Base-by-base conservation (phyloP, 2,888 invertebrate genomes). In the Bimastos eiseni region DNA sequence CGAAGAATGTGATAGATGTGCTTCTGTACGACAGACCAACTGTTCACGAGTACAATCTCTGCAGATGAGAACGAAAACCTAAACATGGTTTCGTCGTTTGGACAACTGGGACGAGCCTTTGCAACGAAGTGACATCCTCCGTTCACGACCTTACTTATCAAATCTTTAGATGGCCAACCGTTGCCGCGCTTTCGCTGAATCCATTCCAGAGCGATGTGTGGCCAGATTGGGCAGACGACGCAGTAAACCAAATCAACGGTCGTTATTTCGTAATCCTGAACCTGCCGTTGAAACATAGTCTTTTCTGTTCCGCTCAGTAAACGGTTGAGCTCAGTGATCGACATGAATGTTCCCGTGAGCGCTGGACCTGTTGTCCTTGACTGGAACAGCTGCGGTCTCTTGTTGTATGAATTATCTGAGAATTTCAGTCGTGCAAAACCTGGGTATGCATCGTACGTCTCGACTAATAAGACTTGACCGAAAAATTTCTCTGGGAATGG, bases 61-160 rank as follows among this genome's bases (percentile, higher is more conserved):
- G 86, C 86, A 37, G 21, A 13, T 4, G 86, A 86, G 30, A 86
- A 86, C 86, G 86, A 86, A 86, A 86, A 86, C 37, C 86, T 86
- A 86, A 86, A 86, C 86, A 37, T 0, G n/a, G 86, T 86, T 6
- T 34, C 21, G 24, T 86, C 86, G 36, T 8, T 37, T 33, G 86
- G 86, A 36, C 36, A 6, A 86, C 24, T 8, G 21, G 33, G 86
- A 15, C 36, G 86, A 86, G 86, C 8, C n/a, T 86, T 86, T 24
- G 37, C 36, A 86, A 86, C 86, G 36, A 86, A 86, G 86, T 86
- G 86, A 86, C 86, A 86, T n/a, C 86, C 86, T 33, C 36, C 86
- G 24, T 86, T 36, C 17, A 86, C 86, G 8, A 86, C 86, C 24
- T 33, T 86, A 19, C 37, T 37, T 8, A 86, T 5, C 6, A 86